phyloP scores from a whole-genome alignment of 2,113 vertebrate genomes.

The Rhagologus leucostigma region DNA sequence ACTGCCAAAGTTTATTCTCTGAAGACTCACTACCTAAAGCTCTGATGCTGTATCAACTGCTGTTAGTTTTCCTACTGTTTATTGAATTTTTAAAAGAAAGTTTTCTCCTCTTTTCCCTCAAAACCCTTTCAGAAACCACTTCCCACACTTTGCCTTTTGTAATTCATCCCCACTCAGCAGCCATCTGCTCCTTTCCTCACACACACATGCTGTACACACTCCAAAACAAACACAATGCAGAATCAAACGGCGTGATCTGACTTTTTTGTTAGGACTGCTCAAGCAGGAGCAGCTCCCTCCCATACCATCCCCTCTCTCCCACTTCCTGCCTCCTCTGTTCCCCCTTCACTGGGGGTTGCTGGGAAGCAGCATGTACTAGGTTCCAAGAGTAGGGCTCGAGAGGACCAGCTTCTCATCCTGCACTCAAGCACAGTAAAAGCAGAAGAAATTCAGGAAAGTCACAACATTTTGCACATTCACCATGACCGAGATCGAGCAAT shows the following conservation, averaged over 20 bases:
- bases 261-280: background rate
- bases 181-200: slow-evolving; percentile 37
- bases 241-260: background rate
- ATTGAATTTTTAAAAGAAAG: background rate
- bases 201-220: background rate
- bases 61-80: background rate
- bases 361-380: background rate
- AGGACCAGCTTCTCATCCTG: background rate
- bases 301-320: background rate
- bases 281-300: background rate
- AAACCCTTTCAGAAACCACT: slow-evolving; percentile 18
- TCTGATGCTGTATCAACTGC: background rate
- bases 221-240: slow-evolving; percentile 17
- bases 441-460: background rate
- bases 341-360: background rate
- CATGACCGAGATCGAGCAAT: fast-evolving
- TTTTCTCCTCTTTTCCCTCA: background rate
- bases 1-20: background rate
- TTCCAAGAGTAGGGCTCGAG: background rate
- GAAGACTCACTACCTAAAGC: background rate
- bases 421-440: background rate
- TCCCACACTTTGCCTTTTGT: background rate
- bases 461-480: background rate
- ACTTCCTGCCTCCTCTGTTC: background rate
- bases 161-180: slow-evolving; percentile 25